phyloP scores from a whole-genome alignment of 2,113 vertebrate species.

The Gopherus flavomarginatus region DNA sequence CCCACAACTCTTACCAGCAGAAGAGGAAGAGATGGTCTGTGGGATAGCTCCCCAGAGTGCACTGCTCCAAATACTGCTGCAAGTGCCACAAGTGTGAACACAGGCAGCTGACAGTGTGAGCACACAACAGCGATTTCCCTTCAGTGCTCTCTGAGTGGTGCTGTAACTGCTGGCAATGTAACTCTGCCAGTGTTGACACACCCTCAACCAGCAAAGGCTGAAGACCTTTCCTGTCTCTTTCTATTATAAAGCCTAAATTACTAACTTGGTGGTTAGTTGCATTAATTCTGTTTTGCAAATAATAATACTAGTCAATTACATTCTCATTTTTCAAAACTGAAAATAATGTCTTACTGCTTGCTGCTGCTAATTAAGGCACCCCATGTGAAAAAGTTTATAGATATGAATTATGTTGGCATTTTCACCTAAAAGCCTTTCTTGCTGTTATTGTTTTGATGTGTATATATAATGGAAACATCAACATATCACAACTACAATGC shows the following conservation, averaged over 20 bases:
- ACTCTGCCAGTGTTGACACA: too few relatives aligned
- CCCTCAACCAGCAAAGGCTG: too few relatives aligned
- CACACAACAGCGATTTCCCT: too few relatives aligned
- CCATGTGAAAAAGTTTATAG: background rate
- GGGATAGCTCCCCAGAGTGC: too few relatives aligned
- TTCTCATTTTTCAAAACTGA: conserved; percentile 33
- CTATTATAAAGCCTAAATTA: conserved; percentile 4
- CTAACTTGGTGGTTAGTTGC: background rate
- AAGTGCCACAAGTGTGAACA: too few relatives aligned
- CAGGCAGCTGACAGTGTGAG: too few relatives aligned
- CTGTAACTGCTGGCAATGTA: too few relatives aligned
- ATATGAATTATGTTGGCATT: background rate
- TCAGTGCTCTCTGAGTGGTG: too few relatives aligned
- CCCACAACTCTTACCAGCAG: too few relatives aligned
- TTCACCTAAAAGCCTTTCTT: conserved; percentile 38
- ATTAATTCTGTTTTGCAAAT: conserved; percentile 45
- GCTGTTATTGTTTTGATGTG: conserved; percentile 41
- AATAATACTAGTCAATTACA: conserved; percentile 41
- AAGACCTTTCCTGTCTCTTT: background rate
- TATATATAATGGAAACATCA: background rate
- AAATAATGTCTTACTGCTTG: background rate
- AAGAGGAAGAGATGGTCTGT: too few relatives aligned
- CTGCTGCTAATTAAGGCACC: conserved; percentile 19
- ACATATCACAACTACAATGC: background rate
- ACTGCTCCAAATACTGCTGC: too few relatives aligned